Evolutionary conservation across 2,888 invertebrate genomes (phyloP), one percentile per base, ranked within the genome.

Genomic region (Pegoplata infirma): DNA sequence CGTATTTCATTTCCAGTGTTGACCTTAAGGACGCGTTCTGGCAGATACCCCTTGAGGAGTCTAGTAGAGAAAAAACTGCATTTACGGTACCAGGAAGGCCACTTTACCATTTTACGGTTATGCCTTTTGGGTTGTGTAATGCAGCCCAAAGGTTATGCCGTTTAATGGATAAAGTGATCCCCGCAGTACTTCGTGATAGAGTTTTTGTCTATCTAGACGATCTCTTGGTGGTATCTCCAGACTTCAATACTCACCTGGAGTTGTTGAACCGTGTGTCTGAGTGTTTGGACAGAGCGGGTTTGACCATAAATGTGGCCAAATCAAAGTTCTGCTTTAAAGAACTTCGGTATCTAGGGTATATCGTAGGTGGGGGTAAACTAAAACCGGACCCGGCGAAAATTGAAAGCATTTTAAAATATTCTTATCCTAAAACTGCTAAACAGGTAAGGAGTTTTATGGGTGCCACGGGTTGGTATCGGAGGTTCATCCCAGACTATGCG

Each of bases 401-500:
- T 5, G 25, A 25, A 25, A 25, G 4, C 25, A 25, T 25, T 25
- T 25, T 5, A 6, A 25, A 25, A 25, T 25, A 25, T 25, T 25
- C 25, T 6, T 25, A 25, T 6, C 25, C 25, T 3, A 25, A 25
- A 25, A 25, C 25, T 25, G 25, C 25, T 3, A 25, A 25, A 6
- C 25, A 25, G 25, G 25, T 25, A 5, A 25, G 25, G 4, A 25
- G 25, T 25, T 25, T 25, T 25, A 40, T 56, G 16, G 56, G 68
- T 1, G 55, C 23, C 44, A 10, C 68, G 10, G 58, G 69, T 12
- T 69, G 69, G 58, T 69, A 69, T 14, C 4, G 49, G 2, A 10
- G 59, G 12, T 69, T 59, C 16, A 69, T 59, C 7, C 12, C 32
- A 7, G 19, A 69, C 25, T 56, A 56, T 21, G 51, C 51, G 8